Evolutionary conservation across 1,140 invertebrate species (phyloP), one percentile per base, ranked within the genome.

Genomic region (Coboldia fuscipes): DNA sequence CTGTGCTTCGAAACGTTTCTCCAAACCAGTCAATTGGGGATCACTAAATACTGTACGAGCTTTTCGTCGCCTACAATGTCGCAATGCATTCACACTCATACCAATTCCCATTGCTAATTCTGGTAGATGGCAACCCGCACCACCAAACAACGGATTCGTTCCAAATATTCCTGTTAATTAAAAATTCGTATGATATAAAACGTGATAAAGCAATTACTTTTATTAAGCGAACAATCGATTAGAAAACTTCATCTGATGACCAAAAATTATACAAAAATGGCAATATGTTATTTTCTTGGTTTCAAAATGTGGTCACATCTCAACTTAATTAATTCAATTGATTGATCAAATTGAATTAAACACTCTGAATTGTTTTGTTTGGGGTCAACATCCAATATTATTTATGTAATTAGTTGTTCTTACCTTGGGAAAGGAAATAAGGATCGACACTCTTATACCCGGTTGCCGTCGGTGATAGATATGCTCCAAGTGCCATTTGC

Each of bases 1-100:
- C 52, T 98, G 92, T 0, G 75, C 73, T 45, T 96, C 89, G 51
- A 98, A 98, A 20, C 89, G 67, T 46, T 93, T 88, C 54, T 97
- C 93, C 37, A 93, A 57, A 29, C 89, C 89, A 35, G 86, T 89
- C 24, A 96, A 57, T 55, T 96, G 90, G 15, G 90, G 83, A 52
- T 97, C 94, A 34, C 89, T 96, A 61, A 98, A 98, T 2, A 98
- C 94, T 0, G 94, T 98, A 31, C 94, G 63, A 0, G 89, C 89
- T 63, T 94, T 96, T 42, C 89, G 63, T 45, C 89, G 67, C 7
- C 89, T 65, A 55, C 88, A 92, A 45, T 90, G 82, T 52, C 90
- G 88, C 22, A 83, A 59, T 1, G 79, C 80, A 28, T 67, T 70
- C 15, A 73, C 55, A 0, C 68, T 70, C 35, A 74, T 58, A 37